Evolutionary conservation across 1,140 invertebrate species (phyloP).

Genomic region (Oedothorax gibbosus): DNA sequence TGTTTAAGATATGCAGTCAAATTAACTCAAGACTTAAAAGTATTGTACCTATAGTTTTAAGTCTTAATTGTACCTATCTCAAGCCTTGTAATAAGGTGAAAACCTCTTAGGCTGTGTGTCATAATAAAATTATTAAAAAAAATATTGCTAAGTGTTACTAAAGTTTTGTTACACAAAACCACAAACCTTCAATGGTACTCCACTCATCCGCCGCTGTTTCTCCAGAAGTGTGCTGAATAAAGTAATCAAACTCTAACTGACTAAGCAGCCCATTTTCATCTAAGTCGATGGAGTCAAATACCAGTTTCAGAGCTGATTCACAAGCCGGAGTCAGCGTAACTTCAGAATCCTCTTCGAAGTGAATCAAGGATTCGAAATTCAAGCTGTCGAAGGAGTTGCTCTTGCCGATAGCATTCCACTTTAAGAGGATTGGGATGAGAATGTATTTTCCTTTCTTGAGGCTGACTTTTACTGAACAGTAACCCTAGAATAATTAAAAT

Average conservation of each 20-base stretch:
- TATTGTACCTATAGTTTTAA: too few relatives aligned
- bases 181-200: constrained; percentile 42
- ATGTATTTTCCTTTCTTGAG: constrained; percentile 55
- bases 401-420: constrained; percentile 8
- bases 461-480: constrained; percentile 9
- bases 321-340: constrained; percentile 13
- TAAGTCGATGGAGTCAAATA: constrained; percentile 43
- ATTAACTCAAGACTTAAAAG: too few relatives aligned
- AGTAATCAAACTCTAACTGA: constrained; percentile 45
- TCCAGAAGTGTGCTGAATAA: constrained; percentile 44
- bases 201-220: constrained; percentile 54
- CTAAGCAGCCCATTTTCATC: constrained; percentile 48
- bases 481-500: constrained; percentile 17
- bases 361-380: constrained; percentile 22
- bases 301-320: constrained; percentile 30
- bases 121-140: too few relatives aligned
- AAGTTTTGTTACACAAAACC: neutral
- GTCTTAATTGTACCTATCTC: too few relatives aligned
- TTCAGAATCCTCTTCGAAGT: constrained; percentile 27
- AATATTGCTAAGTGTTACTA: too few relatives aligned
- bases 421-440: constrained; percentile 30
- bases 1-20: too few relatives aligned
- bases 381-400: neutral
- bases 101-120: too few relatives aligned
- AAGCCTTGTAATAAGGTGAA: too few relatives aligned